These are phyloP conservation scores for Neodiprion pinetum DNA, from an alignment of 1,140 invertebrate genomes.

Conservation along the genomic window DNA sequence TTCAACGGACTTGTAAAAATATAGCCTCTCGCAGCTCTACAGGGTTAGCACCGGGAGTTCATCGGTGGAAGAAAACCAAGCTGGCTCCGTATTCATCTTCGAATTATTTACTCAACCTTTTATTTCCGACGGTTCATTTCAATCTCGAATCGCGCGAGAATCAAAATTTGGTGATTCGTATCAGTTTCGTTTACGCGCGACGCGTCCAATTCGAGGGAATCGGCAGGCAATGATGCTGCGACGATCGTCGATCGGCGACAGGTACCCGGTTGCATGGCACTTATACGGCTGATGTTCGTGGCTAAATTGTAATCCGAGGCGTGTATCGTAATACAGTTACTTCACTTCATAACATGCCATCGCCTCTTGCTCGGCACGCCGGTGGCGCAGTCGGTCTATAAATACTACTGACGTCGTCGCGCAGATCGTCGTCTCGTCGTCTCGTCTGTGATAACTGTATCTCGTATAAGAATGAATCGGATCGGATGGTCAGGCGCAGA, in stretches of 20 bases:
- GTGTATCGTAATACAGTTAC: neutral
- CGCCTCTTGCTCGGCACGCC: neutral
- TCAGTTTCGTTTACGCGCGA: no score
- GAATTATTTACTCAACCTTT: neutral
- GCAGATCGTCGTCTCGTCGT: neutral
- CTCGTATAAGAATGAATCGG: neutral
- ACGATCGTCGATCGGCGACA: no score
- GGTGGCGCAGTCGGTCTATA: neutral
- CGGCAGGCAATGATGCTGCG: no score
- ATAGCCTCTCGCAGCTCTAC: neutral
- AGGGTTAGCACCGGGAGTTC: neutral
- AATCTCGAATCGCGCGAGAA: no score
- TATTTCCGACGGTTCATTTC: neutral
- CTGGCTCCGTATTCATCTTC: neutral
- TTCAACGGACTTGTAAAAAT: slow-evolving; percentile 2
- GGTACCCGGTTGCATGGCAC: neutral
- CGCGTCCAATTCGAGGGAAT: no score
- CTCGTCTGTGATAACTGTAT: neutral
- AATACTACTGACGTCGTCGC: slow-evolving; percentile 1
- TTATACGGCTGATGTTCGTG: neutral
- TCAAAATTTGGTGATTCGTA: no score
- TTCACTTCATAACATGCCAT: neutral
- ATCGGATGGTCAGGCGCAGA: neutral
- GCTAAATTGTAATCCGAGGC: neutral
- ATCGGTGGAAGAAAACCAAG: no score